Base-by-base conservation (phyloP, 2,888 invertebrate species). In the Cinara cedri region DNA sequence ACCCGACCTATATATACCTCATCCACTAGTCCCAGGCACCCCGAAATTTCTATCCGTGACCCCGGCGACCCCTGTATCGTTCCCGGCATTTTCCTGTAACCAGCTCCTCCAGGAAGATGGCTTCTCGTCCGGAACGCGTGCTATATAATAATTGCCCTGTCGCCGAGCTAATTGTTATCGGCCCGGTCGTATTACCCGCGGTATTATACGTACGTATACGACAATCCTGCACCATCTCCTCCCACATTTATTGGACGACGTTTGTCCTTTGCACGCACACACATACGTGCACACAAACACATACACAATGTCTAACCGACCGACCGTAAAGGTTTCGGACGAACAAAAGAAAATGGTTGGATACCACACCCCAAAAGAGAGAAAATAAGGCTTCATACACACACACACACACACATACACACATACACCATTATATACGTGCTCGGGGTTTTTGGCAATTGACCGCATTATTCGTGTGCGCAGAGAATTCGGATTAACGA, bases 391-490 rank as follows among this genome's bases (percentile, higher is more conserved):
- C 34, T 34, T 6, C 34, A 34, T 34, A 34, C 34, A 54, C 26
- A n/a, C 46, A 24, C n/a, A n/a, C n/a, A n/a, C n/a, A n/a, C n/a
- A n/a, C n/a, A n/a, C n/a, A n/a, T n/a, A n/a, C n/a, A n/a, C n/a
- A n/a, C n/a, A n/a, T n/a, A n/a, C n/a, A n/a, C n/a, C n/a, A n/a
- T 19, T 2, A 8, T 42, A 19, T 44, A 14, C 42, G 54, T 16
- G 44, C 42, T 19, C 14, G 49, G 60, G 49, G 60, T 46, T 72
- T 60, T 49, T 49, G 72, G 26, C 60, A 49, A 19, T 46, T 46
- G 16, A 57, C 71, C 57, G 24, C 26, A 60, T 60, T 57, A 26
- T 72, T 60, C 8, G 46, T 24, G 16, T 8, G 10, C 9, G 16
- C 24, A 8, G 21, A 46, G n/a, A 55, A 8, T n/a, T 57, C 11